phyloP scores from a whole-genome alignment of 2,888 invertebrate species.

The Drosophila setosimentum region DNA sequence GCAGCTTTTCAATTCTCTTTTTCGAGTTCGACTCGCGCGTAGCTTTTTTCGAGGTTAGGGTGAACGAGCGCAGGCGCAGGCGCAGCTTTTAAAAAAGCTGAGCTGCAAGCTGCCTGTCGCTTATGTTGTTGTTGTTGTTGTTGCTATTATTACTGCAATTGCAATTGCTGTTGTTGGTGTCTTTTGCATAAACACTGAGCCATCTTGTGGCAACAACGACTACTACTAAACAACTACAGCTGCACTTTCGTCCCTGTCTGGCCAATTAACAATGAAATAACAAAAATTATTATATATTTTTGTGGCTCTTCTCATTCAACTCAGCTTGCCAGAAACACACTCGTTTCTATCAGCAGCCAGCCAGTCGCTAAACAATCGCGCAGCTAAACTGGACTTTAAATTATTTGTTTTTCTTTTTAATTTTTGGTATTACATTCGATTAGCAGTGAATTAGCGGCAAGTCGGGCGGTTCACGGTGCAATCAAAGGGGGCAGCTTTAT shows the following conservation, averaged over 20 bases:
- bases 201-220: slow-evolving; percentile 38
- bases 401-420: slow-evolving; percentile 18
- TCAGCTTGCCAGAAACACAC: slow-evolving; percentile 4
- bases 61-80: slow-evolving; percentile 59
- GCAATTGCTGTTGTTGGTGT: slow-evolving; percentile 27
- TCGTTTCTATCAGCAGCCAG: slow-evolving; percentile 27
- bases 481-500: slow-evolving; percentile 8
- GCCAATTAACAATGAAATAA: slow-evolving; percentile 73
- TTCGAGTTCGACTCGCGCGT: slow-evolving; percentile 51
- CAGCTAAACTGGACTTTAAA: slow-evolving; percentile 16
- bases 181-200: slow-evolving; percentile 61
- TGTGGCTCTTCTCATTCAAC: slow-evolving; percentile 8
- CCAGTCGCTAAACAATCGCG: slow-evolving; percentile 53
- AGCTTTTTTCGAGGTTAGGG: slow-evolving; percentile 70
- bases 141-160: slow-evolving; percentile 20
- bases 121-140: slow-evolving; percentile 34
- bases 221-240: slow-evolving; percentile 8
- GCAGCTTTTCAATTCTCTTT: slow-evolving; percentile 56
- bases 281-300: slow-evolving; percentile 46
- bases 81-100: slow-evolving; percentile 61
- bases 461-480: slow-evolving; percentile 11
- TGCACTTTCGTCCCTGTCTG: slow-evolving; percentile 42
- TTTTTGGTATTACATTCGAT: slow-evolving; percentile 50
- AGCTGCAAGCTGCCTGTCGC: slow-evolving; percentile 28
- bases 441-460: slow-evolving; percentile 57